phyloP scores from a whole-genome alignment of 2,113 vertebrate genomes.

The Gyps fulvus region DNA sequence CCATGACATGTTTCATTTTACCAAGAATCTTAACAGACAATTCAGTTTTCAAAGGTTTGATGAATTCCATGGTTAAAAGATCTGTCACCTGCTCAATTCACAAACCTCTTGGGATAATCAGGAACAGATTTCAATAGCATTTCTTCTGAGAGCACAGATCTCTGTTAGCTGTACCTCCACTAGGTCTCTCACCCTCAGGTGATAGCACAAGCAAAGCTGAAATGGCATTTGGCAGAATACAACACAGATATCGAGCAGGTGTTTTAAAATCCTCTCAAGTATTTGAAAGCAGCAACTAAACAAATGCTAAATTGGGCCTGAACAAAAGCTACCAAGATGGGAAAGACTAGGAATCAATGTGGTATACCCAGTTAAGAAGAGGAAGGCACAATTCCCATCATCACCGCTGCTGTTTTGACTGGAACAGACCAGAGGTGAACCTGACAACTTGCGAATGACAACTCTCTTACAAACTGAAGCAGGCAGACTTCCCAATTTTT shows the following conservation, averaged over 20 bases:
- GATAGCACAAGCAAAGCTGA: neutral
- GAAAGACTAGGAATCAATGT: neutral
- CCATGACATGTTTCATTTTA: neutral
- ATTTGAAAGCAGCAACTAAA: neutral
- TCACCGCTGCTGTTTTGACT: rapidly evolving
- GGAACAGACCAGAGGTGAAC: neutral
- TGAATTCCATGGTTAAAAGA: neutral
- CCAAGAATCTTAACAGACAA: neutral
- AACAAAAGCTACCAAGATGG: neutral
- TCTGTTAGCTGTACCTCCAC: neutral
- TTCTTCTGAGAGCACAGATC: neutral
- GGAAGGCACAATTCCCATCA: neutral
- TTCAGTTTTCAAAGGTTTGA: neutral
- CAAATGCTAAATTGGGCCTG: neutral
- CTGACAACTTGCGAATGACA: neutral
- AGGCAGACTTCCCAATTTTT: neutral
- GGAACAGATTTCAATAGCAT: neutral
- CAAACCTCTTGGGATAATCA: neutral
- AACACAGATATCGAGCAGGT: neutral
- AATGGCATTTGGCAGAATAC: neutral
- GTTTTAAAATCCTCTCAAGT: neutral
- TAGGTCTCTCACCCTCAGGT: neutral
- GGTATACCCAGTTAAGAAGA: neutral
- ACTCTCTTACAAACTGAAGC: neutral
- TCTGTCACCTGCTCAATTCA: neutral